Base-by-base conservation (phyloP, 2,888 invertebrate species). In the Hirtodrosophila alboralis region DNA sequence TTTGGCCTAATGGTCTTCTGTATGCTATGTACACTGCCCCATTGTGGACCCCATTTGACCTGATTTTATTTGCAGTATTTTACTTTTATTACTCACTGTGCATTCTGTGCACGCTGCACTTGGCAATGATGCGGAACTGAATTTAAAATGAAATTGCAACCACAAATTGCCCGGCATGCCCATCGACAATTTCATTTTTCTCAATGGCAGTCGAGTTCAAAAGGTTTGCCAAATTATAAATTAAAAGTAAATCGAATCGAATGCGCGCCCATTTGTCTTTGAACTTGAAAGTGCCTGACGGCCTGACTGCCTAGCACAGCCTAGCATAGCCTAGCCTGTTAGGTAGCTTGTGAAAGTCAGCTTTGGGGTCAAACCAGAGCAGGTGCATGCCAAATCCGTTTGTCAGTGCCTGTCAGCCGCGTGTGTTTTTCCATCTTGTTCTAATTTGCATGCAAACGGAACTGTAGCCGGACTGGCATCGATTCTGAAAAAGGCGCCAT, bases 171-270 rank as follows among this genome's bases (percentile, higher is more conserved):
- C 47, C 49, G 62, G 44, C 74, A 6, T 52, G 70, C 62, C 75
- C 54, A 75, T 84, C 78, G 80, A 78, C 80, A 78, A 76, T 81
- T 81, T 84, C 76, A 81, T 84, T 81, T 78, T 81, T 84, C 71
- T 76, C 63, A 44, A 73, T 73, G 68, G 68, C 68, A 56, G 49
- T 34, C 64, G 62, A 62, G 81, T 81, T 86, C 86, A 84, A 84
- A 77, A 84, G 84, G 84, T 84, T 79, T 71, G 52, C 52, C 68
- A 84, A 86, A 86, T 84, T 84, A 84, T 86, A 86, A 84, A 84
- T 84, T 86, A 84, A 84, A 84, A 86, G 86, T 86, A 84, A 86
- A 81, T 84, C 86, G 84, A 86, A 84, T 77, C 70, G 83, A 83
- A 75, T 83, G 84, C 83, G 58, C 67, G 52, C 58, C 67, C 74